Base-by-base conservation (phyloP, 1,140 invertebrate species). In the Zaprionus ornatus region DNA sequence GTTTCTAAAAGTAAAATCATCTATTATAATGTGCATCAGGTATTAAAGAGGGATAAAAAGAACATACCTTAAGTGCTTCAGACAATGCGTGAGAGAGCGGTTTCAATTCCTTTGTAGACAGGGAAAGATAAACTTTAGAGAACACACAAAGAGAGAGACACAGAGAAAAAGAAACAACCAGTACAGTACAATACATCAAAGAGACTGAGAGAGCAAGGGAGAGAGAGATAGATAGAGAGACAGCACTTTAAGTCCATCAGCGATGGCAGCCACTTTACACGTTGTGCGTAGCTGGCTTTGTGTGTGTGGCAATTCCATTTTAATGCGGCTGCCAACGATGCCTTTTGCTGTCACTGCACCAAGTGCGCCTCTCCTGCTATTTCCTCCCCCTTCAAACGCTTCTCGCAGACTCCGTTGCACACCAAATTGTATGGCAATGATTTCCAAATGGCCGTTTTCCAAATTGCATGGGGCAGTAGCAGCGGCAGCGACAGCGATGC, bases 361-460 rank as follows among this genome's bases (percentile, higher is more conserved):
- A 4, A 12, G 2, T 52, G 50, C 50, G 0, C 1, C 21, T 25
- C 40, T 17, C 35, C 35, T 45, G n/a, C 23, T 23, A 27, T 37
- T 17, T n/a, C 3, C n/a, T 37, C 1, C 6, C 10, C 57, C 35
- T 55, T 69, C 45, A 68, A 50, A 42, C 37, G 66, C 29, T 40
- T 70, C 59, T 37, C 52, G 40, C 45, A 48, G 59, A 37, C 60
- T 59, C 9, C 55, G 40, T 37, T 63, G 50, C 12, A 63, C 19
- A 57, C 55, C 52, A 82, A 87, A 86, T 77, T 79, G 83, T 52
- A 77, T 80, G 48, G 60, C 67, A 78, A 83, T 78, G 74, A 73
- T 73, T 83, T 74, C 67, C 75, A 86, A 86, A 87, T 86, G 79
- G 77, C 69, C 65, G 60, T 70, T 74, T 68, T 56, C 63, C 17